These are phyloP conservation scores for Cryptocheilus praepositus DNA, from an alignment of 2,888 invertebrate genomes.

Conservation along the genomic window DNA sequence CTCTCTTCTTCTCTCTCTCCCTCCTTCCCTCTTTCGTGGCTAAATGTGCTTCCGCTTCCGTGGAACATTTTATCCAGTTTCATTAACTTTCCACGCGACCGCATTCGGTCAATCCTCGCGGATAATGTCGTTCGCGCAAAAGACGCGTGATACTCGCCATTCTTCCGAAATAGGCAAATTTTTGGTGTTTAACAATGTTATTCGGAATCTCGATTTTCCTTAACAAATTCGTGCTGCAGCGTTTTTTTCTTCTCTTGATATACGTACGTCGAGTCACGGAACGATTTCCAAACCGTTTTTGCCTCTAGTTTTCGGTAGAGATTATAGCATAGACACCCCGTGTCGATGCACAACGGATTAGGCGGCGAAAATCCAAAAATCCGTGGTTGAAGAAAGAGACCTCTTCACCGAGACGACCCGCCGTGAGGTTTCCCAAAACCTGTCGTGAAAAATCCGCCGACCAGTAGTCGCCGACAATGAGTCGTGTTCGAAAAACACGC, in stretches of 20 bases:
- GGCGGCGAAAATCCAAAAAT: slow-evolving; percentile 55
- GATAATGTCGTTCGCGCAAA: not conserved
- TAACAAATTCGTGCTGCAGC: no score
- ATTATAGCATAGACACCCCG: not conserved
- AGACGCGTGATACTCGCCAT: no score
- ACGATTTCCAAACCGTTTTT: no score
- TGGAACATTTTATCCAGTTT: not conserved
- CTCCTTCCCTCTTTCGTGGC: not conserved
- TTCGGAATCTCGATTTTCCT: no score
- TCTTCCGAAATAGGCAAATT: no score
- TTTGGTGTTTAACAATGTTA: no score
- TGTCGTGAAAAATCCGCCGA: slow-evolving; percentile 50
- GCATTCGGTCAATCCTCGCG: not conserved
- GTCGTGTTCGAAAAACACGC: slow-evolving; percentile 27
- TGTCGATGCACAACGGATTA: slow-evolving; percentile 55
- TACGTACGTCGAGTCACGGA: no score
- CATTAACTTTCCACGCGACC: not conserved
- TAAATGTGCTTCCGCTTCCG: slow-evolving; percentile 1
- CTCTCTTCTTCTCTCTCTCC: not conserved
- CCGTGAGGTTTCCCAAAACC: slow-evolving; percentile 70
- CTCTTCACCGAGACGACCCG: slow-evolving; percentile 56
- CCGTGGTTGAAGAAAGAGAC: slow-evolving; percentile 29
- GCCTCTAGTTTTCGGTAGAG: no score
- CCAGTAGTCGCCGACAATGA: slow-evolving; percentile 35
- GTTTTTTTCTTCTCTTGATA: no score